A percentile compares a stretch with the other conserved stretches of the same genome.
Conservation (phyloP, 2,113 vertebrate genomes). For the Herpetotheres cachinnans region DNA sequence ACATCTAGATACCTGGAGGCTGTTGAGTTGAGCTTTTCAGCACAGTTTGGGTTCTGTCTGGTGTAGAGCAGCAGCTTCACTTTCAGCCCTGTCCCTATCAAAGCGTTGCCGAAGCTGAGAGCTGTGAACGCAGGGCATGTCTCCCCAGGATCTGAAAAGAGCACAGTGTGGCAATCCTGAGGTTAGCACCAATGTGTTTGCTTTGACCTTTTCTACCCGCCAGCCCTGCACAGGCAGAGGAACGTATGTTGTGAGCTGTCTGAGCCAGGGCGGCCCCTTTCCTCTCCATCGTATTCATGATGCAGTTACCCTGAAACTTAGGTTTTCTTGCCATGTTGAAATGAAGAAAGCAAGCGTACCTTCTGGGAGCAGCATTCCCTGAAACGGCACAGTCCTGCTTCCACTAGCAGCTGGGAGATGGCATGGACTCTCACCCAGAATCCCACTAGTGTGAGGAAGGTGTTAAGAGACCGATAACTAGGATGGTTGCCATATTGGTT, state of each 20-base stretch:
- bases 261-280: neutral
- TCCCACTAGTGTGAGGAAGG: neutral
- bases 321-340: neutral
- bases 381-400: neutral
- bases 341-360: neutral
- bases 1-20: slow-evolving; percentile 75
- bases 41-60: slow-evolving; percentile 76
- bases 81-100: slow-evolving; percentile 83
- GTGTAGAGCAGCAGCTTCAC: slow-evolving; percentile 89
- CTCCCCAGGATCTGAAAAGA: slow-evolving; percentile 70
- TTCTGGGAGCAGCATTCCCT: neutral
- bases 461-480: accelerated
- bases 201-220: neutral
- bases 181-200: neutral
- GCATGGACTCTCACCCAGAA: neutral
- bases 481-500: neutral
- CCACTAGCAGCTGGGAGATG: neutral
- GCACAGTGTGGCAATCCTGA: neutral
- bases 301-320: neutral
- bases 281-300: neutral
- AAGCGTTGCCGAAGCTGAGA: slow-evolving; percentile 78
- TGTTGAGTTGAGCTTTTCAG: slow-evolving; percentile 69
- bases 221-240: neutral
- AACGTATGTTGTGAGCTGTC: neutral
- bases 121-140: slow-evolving; percentile 84